Percentiles rank a stretch among this genome's conserved stretches.
Evolutionary conservation across 2,113 vertebrate genomes (phyloP).

Genomic region (Neomonachus schauinslandi): DNA sequence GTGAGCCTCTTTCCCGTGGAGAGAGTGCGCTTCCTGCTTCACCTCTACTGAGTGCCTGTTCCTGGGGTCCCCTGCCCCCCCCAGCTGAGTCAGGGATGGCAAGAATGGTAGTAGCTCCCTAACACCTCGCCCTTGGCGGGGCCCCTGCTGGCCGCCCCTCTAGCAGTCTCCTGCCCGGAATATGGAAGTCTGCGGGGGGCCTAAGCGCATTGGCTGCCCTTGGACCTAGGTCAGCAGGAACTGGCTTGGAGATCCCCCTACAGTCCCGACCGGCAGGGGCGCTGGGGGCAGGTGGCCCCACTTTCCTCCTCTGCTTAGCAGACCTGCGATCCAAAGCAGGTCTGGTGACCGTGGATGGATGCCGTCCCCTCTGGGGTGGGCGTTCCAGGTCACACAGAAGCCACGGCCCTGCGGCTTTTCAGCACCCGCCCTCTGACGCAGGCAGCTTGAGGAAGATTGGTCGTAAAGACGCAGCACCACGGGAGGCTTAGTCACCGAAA

Average conservation of each 20-base stretch:
- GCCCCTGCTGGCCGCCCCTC: background rate
- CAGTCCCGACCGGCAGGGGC: background rate
- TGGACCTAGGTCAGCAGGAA: background rate
- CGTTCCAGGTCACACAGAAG: background rate
- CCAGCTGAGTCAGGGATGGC: background rate
- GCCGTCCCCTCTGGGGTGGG: background rate
- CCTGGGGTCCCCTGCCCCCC: background rate
- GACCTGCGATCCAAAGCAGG: background rate
- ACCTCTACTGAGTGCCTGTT: rapidly evolving
- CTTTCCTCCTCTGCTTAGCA: background rate
- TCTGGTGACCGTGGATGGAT: background rate
- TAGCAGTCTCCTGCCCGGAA: background rate
- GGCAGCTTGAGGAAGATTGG: background rate
- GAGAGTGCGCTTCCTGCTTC: background rate
- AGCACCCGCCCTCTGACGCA: background rate
- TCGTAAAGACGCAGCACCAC: rapidly evolving
- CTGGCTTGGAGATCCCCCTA: no score
- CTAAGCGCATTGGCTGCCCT: background rate
- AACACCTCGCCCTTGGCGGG: background rate
- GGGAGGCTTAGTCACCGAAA: background rate
- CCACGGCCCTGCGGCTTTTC: background rate
- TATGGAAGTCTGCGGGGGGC: background rate
- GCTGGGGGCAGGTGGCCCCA: no score
- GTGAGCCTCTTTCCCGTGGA: background rate
- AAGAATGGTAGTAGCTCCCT: background rate